phyloP scores from a whole-genome alignment of 2,113 vertebrate species.

The Columba janthina region DNA sequence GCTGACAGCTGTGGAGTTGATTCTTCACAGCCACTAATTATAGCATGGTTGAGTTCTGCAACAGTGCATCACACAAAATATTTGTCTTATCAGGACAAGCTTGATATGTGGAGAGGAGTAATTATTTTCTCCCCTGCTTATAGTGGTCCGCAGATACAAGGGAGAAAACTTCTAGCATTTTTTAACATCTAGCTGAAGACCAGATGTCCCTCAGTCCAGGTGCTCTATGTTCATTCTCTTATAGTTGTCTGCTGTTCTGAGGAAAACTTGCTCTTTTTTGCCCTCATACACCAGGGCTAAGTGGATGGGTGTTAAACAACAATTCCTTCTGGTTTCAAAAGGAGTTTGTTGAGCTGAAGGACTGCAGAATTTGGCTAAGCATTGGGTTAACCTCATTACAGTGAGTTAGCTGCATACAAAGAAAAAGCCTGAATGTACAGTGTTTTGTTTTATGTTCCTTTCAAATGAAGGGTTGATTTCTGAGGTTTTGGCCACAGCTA shows the following conservation, averaged over 20 bases:
- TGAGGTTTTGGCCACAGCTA: constrained; percentile 5
- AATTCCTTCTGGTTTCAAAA: background rate
- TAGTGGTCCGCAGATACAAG: background rate
- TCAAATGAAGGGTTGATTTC: constrained; percentile 34
- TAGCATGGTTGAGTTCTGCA: background rate
- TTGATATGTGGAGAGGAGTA: background rate
- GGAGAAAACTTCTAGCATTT: background rate
- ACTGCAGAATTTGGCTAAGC: background rate
- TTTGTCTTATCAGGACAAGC: background rate
- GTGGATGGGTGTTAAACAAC: background rate
- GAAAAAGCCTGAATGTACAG: background rate
- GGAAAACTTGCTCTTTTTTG: background rate
- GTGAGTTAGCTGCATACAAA: background rate
- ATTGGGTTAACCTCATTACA: background rate
- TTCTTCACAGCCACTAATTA: background rate
- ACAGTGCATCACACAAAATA: background rate
- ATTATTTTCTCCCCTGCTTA: constrained; percentile 8
- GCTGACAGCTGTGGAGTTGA: constrained; percentile 24
- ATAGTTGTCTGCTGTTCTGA: background rate
- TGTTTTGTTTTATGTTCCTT: background rate
- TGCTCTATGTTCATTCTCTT: background rate
- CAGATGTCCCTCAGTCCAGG: background rate
- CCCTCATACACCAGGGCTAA: background rate
- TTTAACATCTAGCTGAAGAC: background rate
- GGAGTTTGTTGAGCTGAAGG: background rate